These are phyloP conservation scores for Caenorhabditis auriculariae DNA, from an alignment of 2,888 invertebrate genomes.

Conservation along the genomic window DNA sequence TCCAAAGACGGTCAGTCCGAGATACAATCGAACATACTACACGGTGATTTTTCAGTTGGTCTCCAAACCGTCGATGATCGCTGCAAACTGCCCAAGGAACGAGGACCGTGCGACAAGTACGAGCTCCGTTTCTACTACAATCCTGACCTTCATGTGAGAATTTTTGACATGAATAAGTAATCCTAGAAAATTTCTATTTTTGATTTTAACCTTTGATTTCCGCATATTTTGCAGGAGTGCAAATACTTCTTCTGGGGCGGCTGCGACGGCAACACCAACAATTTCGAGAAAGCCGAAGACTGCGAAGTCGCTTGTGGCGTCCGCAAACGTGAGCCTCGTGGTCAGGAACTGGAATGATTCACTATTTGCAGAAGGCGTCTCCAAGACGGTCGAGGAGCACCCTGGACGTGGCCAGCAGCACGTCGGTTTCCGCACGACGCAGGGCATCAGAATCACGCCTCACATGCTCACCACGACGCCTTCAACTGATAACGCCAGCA, in stretches of 20 bases:
- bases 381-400: slow-evolving; percentile 6
- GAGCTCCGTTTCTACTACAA: slow-evolving; percentile 59
- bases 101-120: slow-evolving; percentile 63
- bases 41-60: slow-evolving; percentile 26
- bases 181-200: neutral
- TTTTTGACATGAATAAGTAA: neutral
- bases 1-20: slow-evolving; percentile 31
- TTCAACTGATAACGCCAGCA: slow-evolving; percentile 5
- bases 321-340: neutral
- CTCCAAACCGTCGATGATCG: slow-evolving; percentile 22
- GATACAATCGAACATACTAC: neutral
- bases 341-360: neutral
- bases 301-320: slow-evolving; percentile 34
- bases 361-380: neutral
- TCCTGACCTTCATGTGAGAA: slow-evolving; percentile 28
- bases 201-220: slow-evolving; percentile 9
- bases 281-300: slow-evolving; percentile 50
- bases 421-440: slow-evolving; percentile 27
- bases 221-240: slow-evolving; percentile 60
- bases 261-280: slow-evolving; percentile 61
- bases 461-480: slow-evolving; percentile 15
- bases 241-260: slow-evolving; percentile 64
- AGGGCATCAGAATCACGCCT: slow-evolving; percentile 34
- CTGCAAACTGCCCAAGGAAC: slow-evolving; percentile 57
- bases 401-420: slow-evolving; percentile 2